phyloP scores from a whole-genome alignment of 2,797 vertebrate species.

The Threskiornis aethiopicus region DNA sequence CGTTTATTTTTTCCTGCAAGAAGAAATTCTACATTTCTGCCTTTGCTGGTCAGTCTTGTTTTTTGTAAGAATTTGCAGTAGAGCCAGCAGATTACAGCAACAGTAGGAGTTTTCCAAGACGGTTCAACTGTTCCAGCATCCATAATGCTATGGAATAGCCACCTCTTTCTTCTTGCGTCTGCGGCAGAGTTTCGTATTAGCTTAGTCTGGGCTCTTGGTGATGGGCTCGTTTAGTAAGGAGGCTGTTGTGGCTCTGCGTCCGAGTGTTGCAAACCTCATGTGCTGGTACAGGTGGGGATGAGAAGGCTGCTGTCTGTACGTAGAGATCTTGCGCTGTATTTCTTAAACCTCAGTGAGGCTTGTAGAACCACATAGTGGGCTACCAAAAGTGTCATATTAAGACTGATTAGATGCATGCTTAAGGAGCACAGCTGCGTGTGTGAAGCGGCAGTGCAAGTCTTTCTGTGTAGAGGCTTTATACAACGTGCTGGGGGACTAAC shows the following conservation, averaged over 20 bases:
- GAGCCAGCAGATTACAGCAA: background rate
- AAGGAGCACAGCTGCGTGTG: background rate
- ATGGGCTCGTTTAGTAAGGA: background rate
- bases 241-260: background rate
- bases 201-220: background rate
- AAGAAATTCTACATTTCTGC: background rate
- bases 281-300: background rate
- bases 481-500: rapidly evolving
- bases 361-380: background rate
- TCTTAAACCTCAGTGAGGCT: background rate
- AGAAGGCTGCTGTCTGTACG: background rate
- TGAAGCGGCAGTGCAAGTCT: background rate
- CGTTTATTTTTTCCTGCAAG: background rate
- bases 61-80: background rate
- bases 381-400: background rate
- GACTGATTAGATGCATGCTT: too few relatives aligned
- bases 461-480: background rate
- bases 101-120: background rate
- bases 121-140: background rate
- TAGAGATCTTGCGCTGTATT: rapidly evolving
- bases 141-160: background rate
- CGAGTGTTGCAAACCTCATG: too few relatives aligned
- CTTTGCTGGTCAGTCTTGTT: background rate
- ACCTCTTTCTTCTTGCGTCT: too few relatives aligned
- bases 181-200: background rate